phyloP scores from a whole-genome alignment of 2,113 vertebrate genomes.

The Mesembrinibis cayennensis region DNA sequence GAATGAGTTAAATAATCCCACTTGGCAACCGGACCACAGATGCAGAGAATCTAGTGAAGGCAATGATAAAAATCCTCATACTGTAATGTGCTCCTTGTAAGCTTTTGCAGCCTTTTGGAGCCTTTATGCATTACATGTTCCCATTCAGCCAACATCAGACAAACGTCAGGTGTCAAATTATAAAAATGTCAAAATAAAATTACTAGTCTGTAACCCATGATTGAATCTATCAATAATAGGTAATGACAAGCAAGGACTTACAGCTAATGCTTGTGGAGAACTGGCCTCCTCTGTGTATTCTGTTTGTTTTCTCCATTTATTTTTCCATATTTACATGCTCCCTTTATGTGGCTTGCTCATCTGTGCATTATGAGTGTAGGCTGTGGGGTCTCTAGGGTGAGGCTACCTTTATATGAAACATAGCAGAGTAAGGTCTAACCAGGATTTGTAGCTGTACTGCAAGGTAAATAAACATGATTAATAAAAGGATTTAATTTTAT shows the following conservation, averaged over 20 bases:
- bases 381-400: not conserved
- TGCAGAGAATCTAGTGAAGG: not conserved
- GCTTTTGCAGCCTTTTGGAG: not conserved
- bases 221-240: not conserved
- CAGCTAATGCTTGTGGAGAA: not conserved
- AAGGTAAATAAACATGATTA: not conserved
- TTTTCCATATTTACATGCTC: not conserved
- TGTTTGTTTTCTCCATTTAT: not conserved
- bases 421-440: not conserved
- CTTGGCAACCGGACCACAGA: not conserved
- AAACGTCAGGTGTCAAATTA: not conserved
- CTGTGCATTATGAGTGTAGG: rapidly evolving
- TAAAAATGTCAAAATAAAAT: not conserved
- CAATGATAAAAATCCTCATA: not conserved
- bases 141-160: not conserved
- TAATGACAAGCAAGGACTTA: not conserved
- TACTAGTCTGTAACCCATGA: not conserved
- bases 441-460: not conserved
- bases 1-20: not conserved
- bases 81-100: not conserved
- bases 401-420: not conserved
- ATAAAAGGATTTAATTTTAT: not conserved
- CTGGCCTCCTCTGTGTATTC: not conserved
- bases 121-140: not conserved
- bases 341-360: not conserved